Conservation (phyloP, 2,888 invertebrate genomes). For the Chrysodeixis includens region DNA sequence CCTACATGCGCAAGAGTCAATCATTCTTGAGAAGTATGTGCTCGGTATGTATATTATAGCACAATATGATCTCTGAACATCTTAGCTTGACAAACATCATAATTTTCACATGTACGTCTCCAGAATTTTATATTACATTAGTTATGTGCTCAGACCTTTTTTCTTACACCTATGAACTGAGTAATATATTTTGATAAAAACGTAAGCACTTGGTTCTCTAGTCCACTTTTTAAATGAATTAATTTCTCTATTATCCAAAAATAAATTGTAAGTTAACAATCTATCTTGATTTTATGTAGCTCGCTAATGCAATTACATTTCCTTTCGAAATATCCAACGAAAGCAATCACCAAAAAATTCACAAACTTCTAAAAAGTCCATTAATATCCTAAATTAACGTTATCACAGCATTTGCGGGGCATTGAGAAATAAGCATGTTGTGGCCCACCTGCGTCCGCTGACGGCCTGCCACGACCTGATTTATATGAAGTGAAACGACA, state of each 20-base stretch:
- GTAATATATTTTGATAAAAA: no score
- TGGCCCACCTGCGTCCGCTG: conserved; percentile 82
- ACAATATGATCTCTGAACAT: background rate
- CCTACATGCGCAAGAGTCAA: background rate
- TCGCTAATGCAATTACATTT: background rate
- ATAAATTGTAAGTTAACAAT: background rate
- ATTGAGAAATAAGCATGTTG: conserved; percentile 57
- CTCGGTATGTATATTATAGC: background rate
- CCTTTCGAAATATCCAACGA: no score
- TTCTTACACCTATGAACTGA: no score
- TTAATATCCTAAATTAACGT: conserved; percentile 48
- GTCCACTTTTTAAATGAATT: no score
- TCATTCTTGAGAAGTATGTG: background rate
- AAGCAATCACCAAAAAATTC: no score
- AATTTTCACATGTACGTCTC: no score
- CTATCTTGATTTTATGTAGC: background rate
- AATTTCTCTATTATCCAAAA: no score
- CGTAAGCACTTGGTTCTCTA: no score
- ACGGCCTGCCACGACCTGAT: conserved; percentile 77
- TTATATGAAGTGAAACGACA: conserved; percentile 75
- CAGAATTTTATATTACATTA: no score
- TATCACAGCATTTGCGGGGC: conserved; percentile 53
- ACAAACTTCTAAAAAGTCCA: conserved; percentile 14
- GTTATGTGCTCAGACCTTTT: no score
- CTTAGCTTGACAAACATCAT: background rate